Conservation (phyloP, 2,888 invertebrate species). For the Zhengitettix transpicula region DNA sequence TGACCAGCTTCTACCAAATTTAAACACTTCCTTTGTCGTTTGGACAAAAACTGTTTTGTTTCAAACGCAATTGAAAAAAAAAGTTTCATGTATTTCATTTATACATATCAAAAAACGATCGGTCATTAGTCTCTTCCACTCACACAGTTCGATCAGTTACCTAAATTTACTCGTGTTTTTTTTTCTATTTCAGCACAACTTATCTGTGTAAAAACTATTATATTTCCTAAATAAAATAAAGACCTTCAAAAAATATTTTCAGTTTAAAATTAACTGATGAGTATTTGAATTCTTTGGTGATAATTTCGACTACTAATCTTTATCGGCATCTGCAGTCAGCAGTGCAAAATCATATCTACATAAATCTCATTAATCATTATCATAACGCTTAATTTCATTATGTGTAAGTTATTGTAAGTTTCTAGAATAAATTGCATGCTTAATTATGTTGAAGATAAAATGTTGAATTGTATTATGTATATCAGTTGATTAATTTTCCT, state of each 20-base stretch:
- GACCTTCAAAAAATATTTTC: slow-evolving; percentile 2
- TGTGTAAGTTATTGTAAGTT: too few relatives aligned
- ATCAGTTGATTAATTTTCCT: too few relatives aligned
- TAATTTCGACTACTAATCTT: background rate
- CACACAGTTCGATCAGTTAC: slow-evolving; percentile 14
- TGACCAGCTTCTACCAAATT: background rate
- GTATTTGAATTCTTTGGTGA: background rate
- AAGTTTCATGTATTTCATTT: background rate
- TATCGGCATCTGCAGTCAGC: background rate
- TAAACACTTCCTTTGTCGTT: background rate
- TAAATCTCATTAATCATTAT: background rate
- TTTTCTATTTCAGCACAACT: slow-evolving; percentile 12
- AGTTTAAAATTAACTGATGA: background rate
- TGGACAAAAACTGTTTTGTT: background rate
- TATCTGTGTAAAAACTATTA: slow-evolving; percentile 11
- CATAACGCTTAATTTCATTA: background rate
- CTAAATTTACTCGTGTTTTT: slow-evolving; percentile 15
- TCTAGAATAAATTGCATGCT: too few relatives aligned
- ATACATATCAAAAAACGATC: too few relatives aligned
- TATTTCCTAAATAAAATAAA: slow-evolving; percentile 25
- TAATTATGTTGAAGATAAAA: too few relatives aligned
- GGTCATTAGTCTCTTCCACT: too few relatives aligned
- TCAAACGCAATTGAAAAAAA: background rate
- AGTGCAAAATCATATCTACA: background rate
- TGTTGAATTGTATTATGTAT: too few relatives aligned